Conservation (phyloP, 2,797 vertebrate species). For the Pristis pectinata region DNA sequence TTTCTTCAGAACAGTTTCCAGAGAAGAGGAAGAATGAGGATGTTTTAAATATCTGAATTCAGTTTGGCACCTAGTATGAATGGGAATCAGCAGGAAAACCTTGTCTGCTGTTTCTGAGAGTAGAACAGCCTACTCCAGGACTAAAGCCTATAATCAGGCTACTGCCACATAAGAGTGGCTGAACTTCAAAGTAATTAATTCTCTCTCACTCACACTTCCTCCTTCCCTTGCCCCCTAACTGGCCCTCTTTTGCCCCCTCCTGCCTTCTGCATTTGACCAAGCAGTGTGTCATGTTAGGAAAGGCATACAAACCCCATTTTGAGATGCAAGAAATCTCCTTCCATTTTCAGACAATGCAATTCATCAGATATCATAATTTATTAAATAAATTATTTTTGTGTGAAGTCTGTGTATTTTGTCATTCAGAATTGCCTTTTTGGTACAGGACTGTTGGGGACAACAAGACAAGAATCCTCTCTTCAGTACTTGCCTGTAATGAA, state of each 20-base stretch:
- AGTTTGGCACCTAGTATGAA: not conserved
- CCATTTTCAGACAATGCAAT: not conserved
- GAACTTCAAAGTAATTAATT: not conserved
- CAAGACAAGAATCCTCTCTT: not conserved
- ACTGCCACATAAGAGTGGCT: not conserved
- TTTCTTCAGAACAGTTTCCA: constrained; percentile 7
- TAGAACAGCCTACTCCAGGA: not conserved
- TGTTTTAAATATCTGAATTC: not conserved
- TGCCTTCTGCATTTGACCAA: constrained; percentile 53
- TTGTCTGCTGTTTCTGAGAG: not conserved
- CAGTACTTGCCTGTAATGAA: not conserved
- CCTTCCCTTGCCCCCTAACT: not conserved
- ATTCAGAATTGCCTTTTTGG: not conserved
- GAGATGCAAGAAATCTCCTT: not conserved
- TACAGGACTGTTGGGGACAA: not conserved
- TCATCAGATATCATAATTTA: constrained; percentile 31
- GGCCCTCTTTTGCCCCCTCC: constrained; percentile 50
- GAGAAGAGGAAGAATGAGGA: not conserved
- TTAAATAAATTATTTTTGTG: constrained; percentile 36
- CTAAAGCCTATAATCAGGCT: not conserved
- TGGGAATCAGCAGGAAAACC: not conserved
- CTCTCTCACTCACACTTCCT: constrained; percentile 39
- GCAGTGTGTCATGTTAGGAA: not conserved
- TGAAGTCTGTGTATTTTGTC: not conserved
- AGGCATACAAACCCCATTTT: not conserved